Evolutionary conservation across 2,888 invertebrate genomes (phyloP).

Genomic region (Cosmia trapezina): DNA sequence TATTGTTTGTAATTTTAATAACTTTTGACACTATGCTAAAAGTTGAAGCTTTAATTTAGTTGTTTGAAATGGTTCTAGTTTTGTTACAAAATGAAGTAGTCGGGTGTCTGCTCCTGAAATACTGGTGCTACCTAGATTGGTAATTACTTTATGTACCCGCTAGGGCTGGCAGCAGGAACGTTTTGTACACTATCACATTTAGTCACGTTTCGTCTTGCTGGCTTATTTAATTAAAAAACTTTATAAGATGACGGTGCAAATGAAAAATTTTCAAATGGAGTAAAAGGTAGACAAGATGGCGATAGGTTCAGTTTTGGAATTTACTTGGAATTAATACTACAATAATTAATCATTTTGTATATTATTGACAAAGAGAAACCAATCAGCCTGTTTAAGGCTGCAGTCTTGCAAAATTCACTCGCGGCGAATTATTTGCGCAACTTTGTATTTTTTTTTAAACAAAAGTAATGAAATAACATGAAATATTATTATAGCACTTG

Average conservation of each 20-base stretch:
- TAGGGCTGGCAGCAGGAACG: slow-evolving; percentile 14
- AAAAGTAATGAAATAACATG: too few relatives aligned
- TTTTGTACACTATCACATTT: slow-evolving; percentile 16
- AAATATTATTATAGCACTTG: too few relatives aligned
- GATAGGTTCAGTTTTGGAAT: not conserved
- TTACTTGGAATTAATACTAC: not conserved
- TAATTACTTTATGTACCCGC: slow-evolving; percentile 40
- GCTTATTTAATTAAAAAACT: slow-evolving; percentile 14
- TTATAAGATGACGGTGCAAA: not conserved
- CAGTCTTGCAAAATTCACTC: too few relatives aligned
- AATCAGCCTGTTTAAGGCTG: not conserved
- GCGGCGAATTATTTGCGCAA: too few relatives aligned
- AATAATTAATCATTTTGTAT: too few relatives aligned
- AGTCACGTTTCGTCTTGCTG: slow-evolving; percentile 4
- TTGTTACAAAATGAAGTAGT: slow-evolving; percentile 26
- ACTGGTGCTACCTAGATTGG: slow-evolving; percentile 31
- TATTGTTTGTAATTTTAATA: slow-evolving; percentile 43
- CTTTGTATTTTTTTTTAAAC: too few relatives aligned
- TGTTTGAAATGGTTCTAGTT: slow-evolving; percentile 25
- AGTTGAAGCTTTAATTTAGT: slow-evolving; percentile 11
- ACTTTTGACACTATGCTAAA: slow-evolving; percentile 22
- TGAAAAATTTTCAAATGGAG: not conserved
- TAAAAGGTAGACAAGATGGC: not conserved
- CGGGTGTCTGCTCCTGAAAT: slow-evolving; percentile 26
- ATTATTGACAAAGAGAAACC: not conserved